Evolutionary conservation across 2,888 invertebrate genomes (phyloP).

Genomic region (Spisula subtruncata): DNA sequence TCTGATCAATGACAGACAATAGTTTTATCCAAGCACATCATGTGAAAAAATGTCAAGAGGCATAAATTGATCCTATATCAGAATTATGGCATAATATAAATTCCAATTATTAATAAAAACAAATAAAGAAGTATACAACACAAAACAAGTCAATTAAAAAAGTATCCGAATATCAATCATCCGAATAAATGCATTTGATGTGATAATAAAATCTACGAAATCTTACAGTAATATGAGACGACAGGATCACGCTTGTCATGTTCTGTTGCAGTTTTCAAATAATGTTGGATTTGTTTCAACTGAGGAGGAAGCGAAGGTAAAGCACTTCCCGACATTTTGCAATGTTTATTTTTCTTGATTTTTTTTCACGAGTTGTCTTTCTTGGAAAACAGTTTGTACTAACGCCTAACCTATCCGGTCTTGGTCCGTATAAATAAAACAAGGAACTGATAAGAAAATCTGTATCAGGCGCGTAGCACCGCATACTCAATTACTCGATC

Average conservation of each 20-base stretch:
- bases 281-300: conserved; percentile 95
- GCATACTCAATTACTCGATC: no score
- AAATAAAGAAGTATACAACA: no score
- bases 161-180: conserved; percentile 27
- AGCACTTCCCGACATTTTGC: conserved; percentile 50
- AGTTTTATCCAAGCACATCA: no score
- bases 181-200: neutral
- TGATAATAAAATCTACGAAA: neutral
- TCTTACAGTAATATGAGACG: conserved; percentile 94
- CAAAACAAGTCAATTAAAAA: neutral
- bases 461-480: no score
- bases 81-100: no score
- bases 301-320: conserved; percentile 88
- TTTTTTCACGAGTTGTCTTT: neutral
- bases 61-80: no score
- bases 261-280: conserved; percentile 96
- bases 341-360: conserved; percentile 31
- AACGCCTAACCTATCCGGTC: neutral
- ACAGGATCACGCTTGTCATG: conserved; percentile 96
- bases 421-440: neutral
- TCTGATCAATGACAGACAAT: no score
- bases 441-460: no score
- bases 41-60: no score
- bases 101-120: no score
- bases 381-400: neutral